Percentiles rank a stretch among this genome's conserved stretches.
phyloP scores from a whole-genome alignment of 2,888 invertebrate species.

The Caenorhabditis sinica region DNA sequence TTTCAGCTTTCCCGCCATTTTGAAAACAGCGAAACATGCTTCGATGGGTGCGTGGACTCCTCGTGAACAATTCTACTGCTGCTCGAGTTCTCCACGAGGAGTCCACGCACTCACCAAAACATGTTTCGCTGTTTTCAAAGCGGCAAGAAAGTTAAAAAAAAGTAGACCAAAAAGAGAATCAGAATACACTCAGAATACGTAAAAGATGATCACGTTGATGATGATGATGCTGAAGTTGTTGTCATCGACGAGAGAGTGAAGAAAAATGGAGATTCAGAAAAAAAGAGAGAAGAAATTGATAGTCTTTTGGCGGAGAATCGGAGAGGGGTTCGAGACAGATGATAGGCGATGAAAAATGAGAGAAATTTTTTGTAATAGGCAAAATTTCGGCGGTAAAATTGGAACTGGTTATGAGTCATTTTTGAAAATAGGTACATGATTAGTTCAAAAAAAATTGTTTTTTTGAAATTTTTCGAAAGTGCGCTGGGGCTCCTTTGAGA shows the following conservation, averaged over 20 bases:
- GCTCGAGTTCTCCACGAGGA: too few relatives aligned
- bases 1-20: too few relatives aligned
- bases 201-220: slow-evolving; percentile 17
- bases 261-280: not conserved
- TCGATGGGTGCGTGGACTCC: too few relatives aligned
- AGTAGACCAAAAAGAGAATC: slow-evolving; percentile 12
- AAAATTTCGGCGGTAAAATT: not conserved
- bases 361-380: not conserved
- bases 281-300: not conserved
- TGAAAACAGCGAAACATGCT: too few relatives aligned
- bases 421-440: not conserved
- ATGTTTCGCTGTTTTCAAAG: too few relatives aligned
- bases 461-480: not conserved
- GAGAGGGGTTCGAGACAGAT: slow-evolving; percentile 2
- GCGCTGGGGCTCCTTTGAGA: too few relatives aligned
- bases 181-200: slow-evolving; percentile 41
- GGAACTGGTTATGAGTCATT: slow-evolving; percentile 45
- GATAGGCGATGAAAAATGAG: not conserved
- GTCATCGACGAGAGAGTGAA: not conserved
- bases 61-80: too few relatives aligned
- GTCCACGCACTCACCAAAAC: too few relatives aligned
- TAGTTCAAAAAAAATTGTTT: not conserved
- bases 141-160: not conserved
- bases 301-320: not conserved
- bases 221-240: slow-evolving; percentile 20